phyloP scores from a whole-genome alignment of 30 jellyfish, hydroid and myxozoan genomes.

The Chironex yamaguchii region DNA sequence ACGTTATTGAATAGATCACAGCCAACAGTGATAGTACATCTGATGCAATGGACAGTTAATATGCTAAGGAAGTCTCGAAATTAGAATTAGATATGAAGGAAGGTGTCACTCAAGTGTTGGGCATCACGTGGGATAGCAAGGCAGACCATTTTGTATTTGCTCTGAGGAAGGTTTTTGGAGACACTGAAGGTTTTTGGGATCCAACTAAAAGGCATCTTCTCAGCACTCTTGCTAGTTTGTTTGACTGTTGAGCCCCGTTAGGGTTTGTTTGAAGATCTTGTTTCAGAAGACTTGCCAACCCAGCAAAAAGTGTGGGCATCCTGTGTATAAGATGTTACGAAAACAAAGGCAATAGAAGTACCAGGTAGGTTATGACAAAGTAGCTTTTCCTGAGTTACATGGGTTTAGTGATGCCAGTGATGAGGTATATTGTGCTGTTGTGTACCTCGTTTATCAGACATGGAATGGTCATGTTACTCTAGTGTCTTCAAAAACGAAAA shows the following conservation, averaged over 20 bases:
- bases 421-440: slow-evolving; percentile 17
- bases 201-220: slow-evolving; percentile 25
- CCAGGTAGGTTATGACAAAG: background rate
- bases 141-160: too few species aligned
- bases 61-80: background rate
- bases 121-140: too few species aligned
- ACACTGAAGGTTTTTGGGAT: too few species aligned
- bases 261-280: slow-evolving; percentile 11
- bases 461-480: background rate
- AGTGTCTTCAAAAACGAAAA: slow-evolving; percentile 26
- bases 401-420: slow-evolving; percentile 30
- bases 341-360: background rate
- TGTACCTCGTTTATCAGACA: background rate
- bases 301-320: background rate
- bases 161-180: too few species aligned
- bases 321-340: background rate
- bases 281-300: slow-evolving; percentile 6
- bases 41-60: background rate
- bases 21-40: too few species aligned
- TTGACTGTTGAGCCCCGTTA: slow-evolving; percentile 23
- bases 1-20: background rate
- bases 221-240: background rate
- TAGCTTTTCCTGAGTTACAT: background rate
- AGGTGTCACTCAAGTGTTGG: too few species aligned
- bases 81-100: background rate